Evolutionary conservation across 2,113 vertebrate genomes (phyloP), one percentile per base, ranked within the genome.

Genomic region (Litocranius walleri): DNA sequence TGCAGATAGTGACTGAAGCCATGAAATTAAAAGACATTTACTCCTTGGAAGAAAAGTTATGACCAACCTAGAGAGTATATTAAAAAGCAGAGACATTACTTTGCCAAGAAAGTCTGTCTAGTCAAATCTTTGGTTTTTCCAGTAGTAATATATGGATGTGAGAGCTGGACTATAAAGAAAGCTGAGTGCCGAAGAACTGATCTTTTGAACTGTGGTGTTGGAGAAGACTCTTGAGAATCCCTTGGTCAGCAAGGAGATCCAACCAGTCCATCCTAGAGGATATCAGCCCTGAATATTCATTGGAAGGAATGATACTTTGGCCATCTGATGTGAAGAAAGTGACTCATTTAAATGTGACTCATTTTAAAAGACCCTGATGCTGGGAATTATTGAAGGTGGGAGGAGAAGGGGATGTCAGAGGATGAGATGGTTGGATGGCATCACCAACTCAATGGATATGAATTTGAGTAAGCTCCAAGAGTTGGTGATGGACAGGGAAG

Each of bases 121-220:
- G n/a, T 71, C 67, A 71, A 71, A 40, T 21, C n/a, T 71, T n/a
- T 40, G n/a, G 2, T 71, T 71, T 71, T 71, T 71, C n/a, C n/a
- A 36, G 10, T 71, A 23, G n/a, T 40, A 12, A 40, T 71, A 6
- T 6, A 40, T 40, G 19, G 10, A 40, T 12, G n/a, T 71, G 5
- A 71, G n/a, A 12, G n/a, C 6, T 71, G 67, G 10, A 40, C n/a
- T 23, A 6, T 71, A 40, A 40, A 23, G 67, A 71, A 40, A 40
- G n/a, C 67, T 40, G n/a, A 71, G 67, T 0, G 0, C 67, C 0
- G 0, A 71, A 71, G 67, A 71, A 23, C 11, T 40, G n/a, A 40
- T 40, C 67, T 11, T 67, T 67, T 36, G 64, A 71, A 71, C 64
- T 71, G 17, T 71, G n/a, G 64, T 36, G 33, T 71, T 71, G n/a